Percentiles rank a stretch among this genome's conserved stretches.
Evolutionary conservation across 2,888 invertebrate genomes (phyloP).

Genomic region (Apodemia mormo): DNA sequence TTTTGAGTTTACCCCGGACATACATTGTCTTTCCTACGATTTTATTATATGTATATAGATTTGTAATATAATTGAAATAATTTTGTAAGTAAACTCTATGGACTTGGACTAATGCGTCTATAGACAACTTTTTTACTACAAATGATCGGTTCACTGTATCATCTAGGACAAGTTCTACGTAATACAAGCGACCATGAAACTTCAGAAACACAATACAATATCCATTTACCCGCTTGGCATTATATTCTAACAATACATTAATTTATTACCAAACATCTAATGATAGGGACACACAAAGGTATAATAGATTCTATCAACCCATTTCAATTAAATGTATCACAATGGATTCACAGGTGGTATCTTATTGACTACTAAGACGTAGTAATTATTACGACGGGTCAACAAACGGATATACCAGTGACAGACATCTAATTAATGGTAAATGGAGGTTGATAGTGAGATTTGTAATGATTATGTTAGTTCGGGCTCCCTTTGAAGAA

Average conservation of each 20-base stretch:
- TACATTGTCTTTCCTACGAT: too few species aligned
- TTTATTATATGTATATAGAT: too few species aligned
- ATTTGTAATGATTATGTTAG: neutral
- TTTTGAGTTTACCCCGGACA: too few species aligned
- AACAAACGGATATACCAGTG: neutral
- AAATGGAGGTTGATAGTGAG: neutral
- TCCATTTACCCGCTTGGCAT: constrained; percentile 2
- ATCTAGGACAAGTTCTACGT: neutral
- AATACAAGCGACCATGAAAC: neutral
- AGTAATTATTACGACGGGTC: constrained; percentile 13
- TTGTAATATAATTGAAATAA: too few species aligned
- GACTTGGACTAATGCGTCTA: too few species aligned
- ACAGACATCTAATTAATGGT: constrained; percentile 11
- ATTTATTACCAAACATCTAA: constrained; percentile 17
- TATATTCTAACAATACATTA: constrained; percentile 16
- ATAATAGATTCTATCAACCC: constrained; percentile 14
- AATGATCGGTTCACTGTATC: neutral
- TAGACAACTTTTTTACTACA: too few species aligned
- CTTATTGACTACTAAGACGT: constrained; percentile 11
- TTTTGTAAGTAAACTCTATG: too few species aligned
- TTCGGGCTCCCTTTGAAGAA: too few species aligned
- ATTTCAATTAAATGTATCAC: constrained; percentile 13
- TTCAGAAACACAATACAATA: constrained; percentile 5
- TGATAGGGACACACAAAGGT: constrained; percentile 10
- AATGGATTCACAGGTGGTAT: constrained; percentile 16